phyloP scores from a whole-genome alignment of 2,888 invertebrate genomes.

The Rosalia funebris region DNA sequence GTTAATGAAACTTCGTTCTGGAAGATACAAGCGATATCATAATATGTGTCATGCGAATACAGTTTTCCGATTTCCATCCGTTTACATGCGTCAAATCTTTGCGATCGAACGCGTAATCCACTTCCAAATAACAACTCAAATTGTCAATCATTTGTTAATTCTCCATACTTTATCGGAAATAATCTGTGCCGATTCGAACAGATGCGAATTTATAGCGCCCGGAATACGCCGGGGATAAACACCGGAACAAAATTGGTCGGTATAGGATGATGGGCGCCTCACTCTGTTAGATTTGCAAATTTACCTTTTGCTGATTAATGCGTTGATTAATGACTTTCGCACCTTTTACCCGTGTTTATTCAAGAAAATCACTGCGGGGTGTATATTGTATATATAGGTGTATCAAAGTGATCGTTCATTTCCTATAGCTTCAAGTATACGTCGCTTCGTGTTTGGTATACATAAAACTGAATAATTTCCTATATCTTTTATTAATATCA shows the following conservation, averaged over 20 bases:
- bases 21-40: no score
- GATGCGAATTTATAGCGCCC: background rate
- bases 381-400: background rate
- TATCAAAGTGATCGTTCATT: background rate
- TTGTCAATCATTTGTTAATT: background rate
- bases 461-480: no score
- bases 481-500: no score
- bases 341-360: background rate
- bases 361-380: background rate
- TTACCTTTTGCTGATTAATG: constrained; percentile 2
- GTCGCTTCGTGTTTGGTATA: no score
- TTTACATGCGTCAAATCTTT: no score
- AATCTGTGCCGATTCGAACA: constrained; percentile 1
- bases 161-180: background rate
- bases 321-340: background rate
- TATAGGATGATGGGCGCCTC: background rate
- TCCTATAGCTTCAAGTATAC: background rate
- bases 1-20: no score
- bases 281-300: constrained; percentile 1
- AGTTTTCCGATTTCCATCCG: no score
- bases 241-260: background rate
- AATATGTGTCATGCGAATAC: no score
- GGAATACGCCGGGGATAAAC: background rate
- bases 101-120: no score
- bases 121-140: background rate